Percentiles rank a stretch among this genome's conserved stretches.
Conservation (phyloP, 2,888 invertebrate species). For the Notodromas monacha region DNA sequence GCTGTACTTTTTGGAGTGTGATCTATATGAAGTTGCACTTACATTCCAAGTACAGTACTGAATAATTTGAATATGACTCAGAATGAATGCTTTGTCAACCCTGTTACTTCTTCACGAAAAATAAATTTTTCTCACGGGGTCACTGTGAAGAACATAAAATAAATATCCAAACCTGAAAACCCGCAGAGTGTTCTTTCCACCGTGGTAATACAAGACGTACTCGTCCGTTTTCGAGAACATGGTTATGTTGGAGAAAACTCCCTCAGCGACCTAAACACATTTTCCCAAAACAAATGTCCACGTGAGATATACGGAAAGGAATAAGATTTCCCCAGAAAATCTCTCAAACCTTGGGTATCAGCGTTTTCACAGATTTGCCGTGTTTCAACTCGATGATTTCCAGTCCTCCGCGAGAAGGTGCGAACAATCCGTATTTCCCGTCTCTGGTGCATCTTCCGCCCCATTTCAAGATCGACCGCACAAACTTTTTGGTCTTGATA, state of each 20-base stretch:
- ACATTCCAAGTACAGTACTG: too few species aligned
- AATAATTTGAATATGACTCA: too few species aligned
- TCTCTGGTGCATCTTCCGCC: constrained; percentile 53
- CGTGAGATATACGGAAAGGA: too few species aligned
- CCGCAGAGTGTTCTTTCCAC: constrained; percentile 66
- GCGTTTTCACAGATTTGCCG: constrained; percentile 52
- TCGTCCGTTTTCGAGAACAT: constrained; percentile 74
- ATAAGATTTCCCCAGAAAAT: too few species aligned
- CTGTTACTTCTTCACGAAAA: too few species aligned
- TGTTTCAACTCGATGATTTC: constrained; percentile 51
- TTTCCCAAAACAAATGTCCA: too few species aligned
- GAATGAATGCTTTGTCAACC: too few species aligned
- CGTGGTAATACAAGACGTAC: constrained; percentile 86
- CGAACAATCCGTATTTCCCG: constrained; percentile 63
- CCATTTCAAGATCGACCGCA: constrained; percentile 67
- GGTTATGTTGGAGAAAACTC: constrained; percentile 79
- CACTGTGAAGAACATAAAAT: too few species aligned
- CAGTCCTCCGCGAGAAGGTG: constrained; percentile 61
- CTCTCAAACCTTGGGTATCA: constrained; percentile 66
- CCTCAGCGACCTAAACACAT: constrained; percentile 91
- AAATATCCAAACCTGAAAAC: constrained; percentile 46
- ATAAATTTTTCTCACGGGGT: too few species aligned
- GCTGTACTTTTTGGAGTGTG: too few species aligned
- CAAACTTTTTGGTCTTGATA: constrained; percentile 48
- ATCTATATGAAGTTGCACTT: too few species aligned